Evolutionary conservation across 2,113 vertebrate genomes (phyloP).

Genomic region (Piprites chloris): DNA sequence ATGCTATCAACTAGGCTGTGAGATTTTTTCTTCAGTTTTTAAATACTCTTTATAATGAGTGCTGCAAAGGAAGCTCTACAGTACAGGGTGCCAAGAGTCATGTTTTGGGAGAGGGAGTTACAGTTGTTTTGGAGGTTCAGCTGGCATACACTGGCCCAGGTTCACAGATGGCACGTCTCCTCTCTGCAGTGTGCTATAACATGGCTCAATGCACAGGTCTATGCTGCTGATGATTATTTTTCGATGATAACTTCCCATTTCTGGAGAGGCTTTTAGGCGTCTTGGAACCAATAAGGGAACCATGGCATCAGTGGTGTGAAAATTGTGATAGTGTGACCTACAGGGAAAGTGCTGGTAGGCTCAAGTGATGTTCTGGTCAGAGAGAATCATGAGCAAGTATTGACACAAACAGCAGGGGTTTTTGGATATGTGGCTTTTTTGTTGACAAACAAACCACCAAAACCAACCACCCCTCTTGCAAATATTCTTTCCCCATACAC

Average conservation of each 20-base stretch:
- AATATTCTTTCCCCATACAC: neutral
- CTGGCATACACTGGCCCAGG: neutral
- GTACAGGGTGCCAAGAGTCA: neutral
- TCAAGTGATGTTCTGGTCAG: neutral
- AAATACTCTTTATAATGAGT: neutral
- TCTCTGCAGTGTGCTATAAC: neutral
- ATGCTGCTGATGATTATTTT: neutral
- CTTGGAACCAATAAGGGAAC: neutral
- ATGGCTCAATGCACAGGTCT: neutral
- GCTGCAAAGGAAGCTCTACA: neutral
- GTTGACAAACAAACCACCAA: neutral
- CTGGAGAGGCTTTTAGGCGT: neutral
- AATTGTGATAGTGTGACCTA: neutral
- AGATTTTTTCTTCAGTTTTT: neutral
- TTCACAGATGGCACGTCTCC: neutral
- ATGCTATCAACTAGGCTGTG: neutral
- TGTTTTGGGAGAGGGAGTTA: neutral
- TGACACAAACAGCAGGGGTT: neutral
- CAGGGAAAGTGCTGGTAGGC: neutral
- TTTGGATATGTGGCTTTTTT: neutral
- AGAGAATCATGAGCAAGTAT: neutral
- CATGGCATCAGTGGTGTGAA: neutral
- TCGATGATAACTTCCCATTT: neutral
- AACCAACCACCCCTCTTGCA: neutral
- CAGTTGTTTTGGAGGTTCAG: neutral